phyloP scores from a whole-genome alignment of 2,113 vertebrate genomes.

The Antechinus stuartii region DNA sequence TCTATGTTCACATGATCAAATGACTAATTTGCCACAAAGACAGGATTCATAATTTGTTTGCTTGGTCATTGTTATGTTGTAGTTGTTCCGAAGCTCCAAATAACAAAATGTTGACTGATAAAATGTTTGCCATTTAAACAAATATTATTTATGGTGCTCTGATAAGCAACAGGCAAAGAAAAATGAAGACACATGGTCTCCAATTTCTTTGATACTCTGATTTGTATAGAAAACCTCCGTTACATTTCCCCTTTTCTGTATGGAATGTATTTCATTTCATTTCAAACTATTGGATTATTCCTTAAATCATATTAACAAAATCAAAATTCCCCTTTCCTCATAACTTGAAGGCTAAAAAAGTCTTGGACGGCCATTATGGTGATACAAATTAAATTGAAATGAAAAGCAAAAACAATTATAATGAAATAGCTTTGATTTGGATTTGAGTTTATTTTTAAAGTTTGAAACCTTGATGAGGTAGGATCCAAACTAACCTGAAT shows the following conservation, averaged over 20 bases:
- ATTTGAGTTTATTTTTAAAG: slow-evolving; percentile 41
- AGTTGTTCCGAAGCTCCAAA: neutral
- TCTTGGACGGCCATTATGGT: neutral
- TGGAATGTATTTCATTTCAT: neutral
- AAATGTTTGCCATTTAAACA: neutral
- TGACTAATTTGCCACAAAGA: neutral
- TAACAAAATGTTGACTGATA: neutral
- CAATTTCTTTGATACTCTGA: neutral
- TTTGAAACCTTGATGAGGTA: slow-evolving; percentile 40
- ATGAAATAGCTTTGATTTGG: neutral
- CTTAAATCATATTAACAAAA: neutral
- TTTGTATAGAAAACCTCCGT: slow-evolving; percentile 4
- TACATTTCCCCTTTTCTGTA: neutral
- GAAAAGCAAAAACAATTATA: slow-evolving; percentile 50
- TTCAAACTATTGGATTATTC: neutral
- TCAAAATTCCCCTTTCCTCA: neutral
- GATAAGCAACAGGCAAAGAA: neutral
- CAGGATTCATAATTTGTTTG: neutral
- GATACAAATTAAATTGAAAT: slow-evolving; percentile 17
- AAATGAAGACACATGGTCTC: neutral
- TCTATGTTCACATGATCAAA: neutral
- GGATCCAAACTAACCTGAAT: slow-evolving; percentile 6
- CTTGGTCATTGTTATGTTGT: neutral
- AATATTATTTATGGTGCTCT: neutral
- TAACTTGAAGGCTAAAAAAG: slow-evolving; percentile 22